Evolutionary conservation across 1,140 invertebrate genomes (phyloP).

Genomic region (Laupala kohalensis): DNA sequence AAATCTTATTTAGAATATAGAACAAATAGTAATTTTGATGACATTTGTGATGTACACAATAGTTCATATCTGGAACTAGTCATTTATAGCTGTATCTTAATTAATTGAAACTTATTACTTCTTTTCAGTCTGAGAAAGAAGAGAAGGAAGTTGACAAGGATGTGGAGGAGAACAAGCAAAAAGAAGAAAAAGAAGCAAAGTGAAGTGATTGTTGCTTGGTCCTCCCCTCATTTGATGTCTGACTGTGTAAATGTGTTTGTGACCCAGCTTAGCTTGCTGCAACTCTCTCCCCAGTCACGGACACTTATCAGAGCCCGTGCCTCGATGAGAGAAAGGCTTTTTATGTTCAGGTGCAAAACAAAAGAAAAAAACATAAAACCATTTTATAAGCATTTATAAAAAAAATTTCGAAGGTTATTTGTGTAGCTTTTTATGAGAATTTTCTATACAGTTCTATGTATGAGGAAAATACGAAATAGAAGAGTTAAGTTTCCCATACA

Average conservation of each 20-base stretch:
- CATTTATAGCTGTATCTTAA: too few species aligned
- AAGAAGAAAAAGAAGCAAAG: conserved; percentile 19
- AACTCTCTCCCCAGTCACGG: background rate
- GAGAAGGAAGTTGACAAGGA: conserved; percentile 19
- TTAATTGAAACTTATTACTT: background rate
- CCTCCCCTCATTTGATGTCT: conserved; percentile 7
- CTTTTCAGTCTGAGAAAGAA: conserved; percentile 15
- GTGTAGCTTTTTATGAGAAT: conserved; percentile 15
- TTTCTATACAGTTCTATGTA: background rate
- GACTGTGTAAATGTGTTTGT: conserved; percentile 14
- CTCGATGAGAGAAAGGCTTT: conserved; percentile 3
- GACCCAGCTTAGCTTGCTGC: conserved; percentile 8
- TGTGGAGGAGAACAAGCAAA: conserved; percentile 18
- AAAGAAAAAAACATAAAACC: conserved; percentile 2
- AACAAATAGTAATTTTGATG: background rate
- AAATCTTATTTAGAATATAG: background rate
- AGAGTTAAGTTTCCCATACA: conserved; percentile 3
- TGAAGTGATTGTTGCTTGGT: conserved; percentile 12
- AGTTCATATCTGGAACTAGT: too few species aligned
- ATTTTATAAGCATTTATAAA: conserved; percentile 16
- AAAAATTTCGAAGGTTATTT: conserved; percentile 12
- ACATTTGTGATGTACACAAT: too few species aligned
- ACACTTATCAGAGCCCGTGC: background rate
- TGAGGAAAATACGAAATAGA: conserved; percentile 1
- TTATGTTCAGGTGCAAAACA: conserved; percentile 9